A percentile compares a stretch with the other conserved stretches of the same genome.
These are phyloP conservation scores for Anolis sagrei DNA, from an alignment of 2,113 vertebrate species.

Conservation along the genomic window DNA sequence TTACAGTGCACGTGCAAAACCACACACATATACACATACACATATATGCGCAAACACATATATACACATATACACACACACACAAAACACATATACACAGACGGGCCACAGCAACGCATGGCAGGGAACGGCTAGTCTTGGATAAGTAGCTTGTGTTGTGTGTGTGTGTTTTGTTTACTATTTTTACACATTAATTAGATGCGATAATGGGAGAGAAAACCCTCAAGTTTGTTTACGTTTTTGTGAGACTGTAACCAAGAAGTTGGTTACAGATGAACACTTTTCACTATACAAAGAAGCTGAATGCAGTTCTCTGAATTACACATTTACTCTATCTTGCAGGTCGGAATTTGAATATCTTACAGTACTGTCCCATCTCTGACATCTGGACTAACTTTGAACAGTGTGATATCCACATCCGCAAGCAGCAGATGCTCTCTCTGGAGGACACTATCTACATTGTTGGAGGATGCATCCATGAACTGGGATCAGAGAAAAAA, in stretches of 20 bases:
- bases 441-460: conserved; percentile 95
- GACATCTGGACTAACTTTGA: conserved; percentile 88
- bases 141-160: no score
- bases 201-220: neutral
- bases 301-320: neutral
- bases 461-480: conserved; percentile 92
- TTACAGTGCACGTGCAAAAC: no score
- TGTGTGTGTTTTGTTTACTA: no score
- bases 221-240: neutral
- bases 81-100: no score
- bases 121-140: no score
- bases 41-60: no score
- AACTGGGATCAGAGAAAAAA: conserved; percentile 77
- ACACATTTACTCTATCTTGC: conserved; percentile 54
- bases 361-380: conserved; percentile 89
- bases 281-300: neutral
- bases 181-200: neutral
- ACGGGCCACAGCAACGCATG: no score
- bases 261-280: neutral
- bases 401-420: conserved; percentile 86
- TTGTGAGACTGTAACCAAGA: neutral
- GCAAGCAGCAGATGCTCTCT: conserved; percentile 98
- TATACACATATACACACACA: no score
- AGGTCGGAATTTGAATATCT: conserved; percentile 92
- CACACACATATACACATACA: no score